Percentiles rank a stretch among this genome's conserved stretches.
Evolutionary conservation across 2,888 invertebrate genomes (phyloP).

Genomic region (Eupithecia abbreviata): DNA sequence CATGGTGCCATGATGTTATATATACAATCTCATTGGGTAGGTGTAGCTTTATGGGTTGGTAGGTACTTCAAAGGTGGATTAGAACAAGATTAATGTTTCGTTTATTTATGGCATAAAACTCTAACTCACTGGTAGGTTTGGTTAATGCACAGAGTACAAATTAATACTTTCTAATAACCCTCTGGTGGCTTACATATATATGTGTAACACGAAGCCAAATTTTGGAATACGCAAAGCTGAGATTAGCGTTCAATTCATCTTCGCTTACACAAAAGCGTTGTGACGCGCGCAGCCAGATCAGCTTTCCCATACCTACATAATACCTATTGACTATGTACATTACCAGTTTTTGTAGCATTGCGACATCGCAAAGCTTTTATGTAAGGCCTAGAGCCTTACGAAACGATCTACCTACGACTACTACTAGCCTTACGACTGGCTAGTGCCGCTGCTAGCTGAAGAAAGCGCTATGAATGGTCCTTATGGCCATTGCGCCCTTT

Average conservation of each 20-base stretch:
- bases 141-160: background rate
- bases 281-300: background rate
- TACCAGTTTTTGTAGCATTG: constrained; percentile 1
- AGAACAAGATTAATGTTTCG: background rate
- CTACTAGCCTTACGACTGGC: background rate
- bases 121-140: background rate
- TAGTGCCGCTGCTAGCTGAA: background rate
- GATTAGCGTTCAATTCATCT: background rate
- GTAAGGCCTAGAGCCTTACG: background rate
- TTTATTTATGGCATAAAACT: background rate
- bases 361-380: background rate
- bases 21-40: too few species aligned
- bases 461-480: too few species aligned
- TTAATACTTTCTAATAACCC: background rate
- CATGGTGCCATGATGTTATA: too few species aligned
- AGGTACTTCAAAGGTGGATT: too few species aligned
- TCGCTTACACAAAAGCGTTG: constrained; percentile 2
- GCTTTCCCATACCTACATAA: background rate
- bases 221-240: background rate
- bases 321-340: background rate
- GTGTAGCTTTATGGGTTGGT: too few species aligned
- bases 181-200: background rate
- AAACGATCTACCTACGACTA: background rate
- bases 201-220: background rate
- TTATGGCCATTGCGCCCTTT: too few species aligned